Evolutionary conservation across 1,140 invertebrate genomes (phyloP).

Genomic region (Drosophila arawakana): DNA sequence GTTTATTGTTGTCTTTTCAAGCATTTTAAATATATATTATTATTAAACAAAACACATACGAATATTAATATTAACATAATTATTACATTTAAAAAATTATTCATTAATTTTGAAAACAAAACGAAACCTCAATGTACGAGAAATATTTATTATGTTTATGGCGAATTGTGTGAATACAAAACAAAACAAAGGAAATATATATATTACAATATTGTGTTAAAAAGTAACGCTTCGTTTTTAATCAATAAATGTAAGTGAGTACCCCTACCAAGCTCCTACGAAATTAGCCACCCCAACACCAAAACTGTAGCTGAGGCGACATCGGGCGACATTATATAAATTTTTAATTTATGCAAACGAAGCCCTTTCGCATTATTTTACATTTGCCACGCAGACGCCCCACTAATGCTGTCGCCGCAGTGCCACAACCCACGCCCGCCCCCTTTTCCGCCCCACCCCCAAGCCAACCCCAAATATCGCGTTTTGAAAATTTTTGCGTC

Average conservation of each 20-base stretch:
- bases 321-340: slow-evolving; percentile 76
- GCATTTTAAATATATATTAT: slow-evolving; percentile 50
- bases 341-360: slow-evolving; percentile 84
- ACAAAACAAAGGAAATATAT: slow-evolving; percentile 23
- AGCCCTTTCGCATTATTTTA: slow-evolving; percentile 84
- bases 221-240: slow-evolving; percentile 31
- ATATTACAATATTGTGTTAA: slow-evolving; percentile 80
- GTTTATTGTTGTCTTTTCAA: slow-evolving; percentile 69
- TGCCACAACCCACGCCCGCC: slow-evolving; percentile 25
- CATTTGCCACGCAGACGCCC: slow-evolving; percentile 79
- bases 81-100: slow-evolving; percentile 33
- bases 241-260: slow-evolving; percentile 37
- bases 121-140: slow-evolving; percentile 46
- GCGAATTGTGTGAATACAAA: slow-evolving; percentile 60
- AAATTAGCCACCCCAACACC: slow-evolving; percentile 5
- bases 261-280: not conserved
- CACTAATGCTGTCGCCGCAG: slow-evolving; percentile 73
- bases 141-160: slow-evolving; percentile 53
- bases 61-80: slow-evolving; percentile 17
- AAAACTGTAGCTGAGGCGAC: slow-evolving; percentile 39
- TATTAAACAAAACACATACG: slow-evolving; percentile 24
- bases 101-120: slow-evolving; percentile 53
- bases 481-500: slow-evolving; percentile 61
- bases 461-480: slow-evolving; percentile 41
- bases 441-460: not conserved